Conservation (phyloP, 1,140 invertebrate genomes). For the Philaenus spumarius region DNA sequence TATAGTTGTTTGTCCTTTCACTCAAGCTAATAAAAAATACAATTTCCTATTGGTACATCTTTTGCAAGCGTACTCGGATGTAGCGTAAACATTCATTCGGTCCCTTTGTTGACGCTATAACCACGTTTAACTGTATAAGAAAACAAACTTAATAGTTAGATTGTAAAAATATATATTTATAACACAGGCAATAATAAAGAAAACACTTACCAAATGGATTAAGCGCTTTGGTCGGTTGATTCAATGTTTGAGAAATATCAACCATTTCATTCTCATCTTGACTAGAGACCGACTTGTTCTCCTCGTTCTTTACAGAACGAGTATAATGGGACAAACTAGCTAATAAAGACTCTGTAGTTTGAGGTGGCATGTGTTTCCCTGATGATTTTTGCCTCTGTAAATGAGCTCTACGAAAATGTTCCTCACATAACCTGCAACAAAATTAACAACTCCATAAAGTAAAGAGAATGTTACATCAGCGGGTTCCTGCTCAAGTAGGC, state of each 20-base stretch:
- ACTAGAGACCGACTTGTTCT: not conserved
- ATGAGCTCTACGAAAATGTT: constrained; percentile 54
- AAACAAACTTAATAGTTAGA: too few relatives aligned
- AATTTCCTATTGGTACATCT: too few relatives aligned
- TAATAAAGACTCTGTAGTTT: constrained; percentile 53
- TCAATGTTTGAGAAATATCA: not conserved
- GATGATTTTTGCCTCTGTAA: constrained; percentile 48
- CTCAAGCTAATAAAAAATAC: too few relatives aligned
- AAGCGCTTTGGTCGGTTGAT: constrained; percentile 19
- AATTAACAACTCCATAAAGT: constrained; percentile 21
- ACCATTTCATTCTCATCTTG: not conserved
- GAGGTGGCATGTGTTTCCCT: constrained; percentile 47
- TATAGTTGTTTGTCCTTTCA: too few relatives aligned
- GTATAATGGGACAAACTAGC: constrained; percentile 50
- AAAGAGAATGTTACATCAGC: too few relatives aligned
- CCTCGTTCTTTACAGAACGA: constrained; percentile 25
- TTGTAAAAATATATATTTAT: too few relatives aligned
- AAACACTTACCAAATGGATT: constrained; percentile 36
- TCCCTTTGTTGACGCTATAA: too few relatives aligned
- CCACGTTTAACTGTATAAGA: too few relatives aligned
- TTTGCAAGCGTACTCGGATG: too few relatives aligned
- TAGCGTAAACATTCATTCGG: too few relatives aligned
- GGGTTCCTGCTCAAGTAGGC: too few relatives aligned
- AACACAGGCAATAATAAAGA: too few relatives aligned
- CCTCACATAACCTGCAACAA: constrained; percentile 52